Evolutionary conservation across 2,113 vertebrate species (phyloP).

Genomic region (Myanophis thanlyinensis): DNA sequence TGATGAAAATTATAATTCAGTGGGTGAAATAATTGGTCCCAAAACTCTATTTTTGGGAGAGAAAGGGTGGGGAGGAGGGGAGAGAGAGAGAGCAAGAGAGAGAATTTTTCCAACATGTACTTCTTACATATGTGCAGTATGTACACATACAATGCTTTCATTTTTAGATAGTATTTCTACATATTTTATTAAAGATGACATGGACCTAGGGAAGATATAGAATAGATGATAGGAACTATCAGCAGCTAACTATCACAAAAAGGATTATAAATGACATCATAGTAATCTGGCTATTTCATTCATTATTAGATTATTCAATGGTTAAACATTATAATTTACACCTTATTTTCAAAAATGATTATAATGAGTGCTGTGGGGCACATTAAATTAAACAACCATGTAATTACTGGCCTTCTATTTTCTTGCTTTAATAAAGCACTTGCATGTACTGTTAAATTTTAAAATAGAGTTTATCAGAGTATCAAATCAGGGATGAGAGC

Average conservation of each 20-base stretch:
- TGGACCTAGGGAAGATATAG: not conserved
- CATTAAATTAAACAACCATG: not conserved
- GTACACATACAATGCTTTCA: not conserved
- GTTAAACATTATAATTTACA: not conserved
- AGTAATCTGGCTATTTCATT: not conserved
- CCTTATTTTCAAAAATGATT: not conserved
- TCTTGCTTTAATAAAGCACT: not conserved
- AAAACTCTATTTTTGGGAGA: not conserved
- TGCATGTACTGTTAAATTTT: not conserved
- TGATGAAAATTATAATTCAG: not conserved
- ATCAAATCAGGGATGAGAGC: too few species aligned
- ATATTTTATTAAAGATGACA: not conserved
- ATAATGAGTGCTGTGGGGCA: not conserved
- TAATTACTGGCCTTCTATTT: not conserved
- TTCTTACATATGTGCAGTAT: not conserved
- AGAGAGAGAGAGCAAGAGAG: not conserved
- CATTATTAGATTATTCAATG: not conserved
- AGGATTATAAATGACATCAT: not conserved
- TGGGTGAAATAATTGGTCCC: not conserved
- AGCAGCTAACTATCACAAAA: not conserved
- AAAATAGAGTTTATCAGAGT: not conserved
- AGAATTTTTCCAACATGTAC: not conserved
- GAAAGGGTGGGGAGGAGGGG: not conserved
- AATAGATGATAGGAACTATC: not conserved
- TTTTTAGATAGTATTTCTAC: not conserved